These are phyloP conservation scores for Pinctada fucata DNA, from an alignment of 2,888 invertebrate species.

Conservation along the genomic window DNA sequence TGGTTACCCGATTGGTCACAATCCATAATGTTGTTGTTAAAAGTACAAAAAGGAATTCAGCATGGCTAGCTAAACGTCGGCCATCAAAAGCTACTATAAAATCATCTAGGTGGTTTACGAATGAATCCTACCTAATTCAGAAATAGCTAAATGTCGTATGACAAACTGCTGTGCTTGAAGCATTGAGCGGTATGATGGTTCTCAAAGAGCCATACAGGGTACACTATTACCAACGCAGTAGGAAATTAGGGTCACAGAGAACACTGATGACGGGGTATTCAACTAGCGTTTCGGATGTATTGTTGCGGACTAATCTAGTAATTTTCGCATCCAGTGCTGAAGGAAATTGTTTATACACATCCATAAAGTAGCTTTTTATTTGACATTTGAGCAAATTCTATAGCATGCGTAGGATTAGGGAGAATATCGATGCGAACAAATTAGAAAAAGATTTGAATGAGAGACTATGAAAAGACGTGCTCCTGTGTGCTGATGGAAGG, in stretches of 20 bases:
- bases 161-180: background rate
- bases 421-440: background rate
- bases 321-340: constrained; percentile 20
- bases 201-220: background rate
- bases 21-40: too few relatives aligned
- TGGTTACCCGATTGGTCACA: too few relatives aligned
- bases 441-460: background rate
- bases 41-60: too few relatives aligned
- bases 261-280: constrained; percentile 19
- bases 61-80: too few relatives aligned
- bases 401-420: background rate
- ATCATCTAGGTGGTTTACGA: too few relatives aligned
- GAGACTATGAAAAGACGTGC: too few relatives aligned
- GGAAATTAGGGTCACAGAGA: constrained; percentile 26
- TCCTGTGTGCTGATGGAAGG: too few relatives aligned
- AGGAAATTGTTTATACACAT: constrained; percentile 30
- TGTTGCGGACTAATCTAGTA: constrained; percentile 22
- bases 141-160: background rate
- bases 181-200: background rate
- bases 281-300: constrained; percentile 24
- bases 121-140: too few relatives aligned
- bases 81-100: too few relatives aligned
- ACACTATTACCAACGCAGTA: constrained; percentile 16
- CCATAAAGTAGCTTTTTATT: constrained; percentile 4
- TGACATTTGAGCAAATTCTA: constrained; percentile 14